Evolutionary conservation across 2,888 invertebrate species (phyloP).

Genomic region (Philereme transversata): DNA sequence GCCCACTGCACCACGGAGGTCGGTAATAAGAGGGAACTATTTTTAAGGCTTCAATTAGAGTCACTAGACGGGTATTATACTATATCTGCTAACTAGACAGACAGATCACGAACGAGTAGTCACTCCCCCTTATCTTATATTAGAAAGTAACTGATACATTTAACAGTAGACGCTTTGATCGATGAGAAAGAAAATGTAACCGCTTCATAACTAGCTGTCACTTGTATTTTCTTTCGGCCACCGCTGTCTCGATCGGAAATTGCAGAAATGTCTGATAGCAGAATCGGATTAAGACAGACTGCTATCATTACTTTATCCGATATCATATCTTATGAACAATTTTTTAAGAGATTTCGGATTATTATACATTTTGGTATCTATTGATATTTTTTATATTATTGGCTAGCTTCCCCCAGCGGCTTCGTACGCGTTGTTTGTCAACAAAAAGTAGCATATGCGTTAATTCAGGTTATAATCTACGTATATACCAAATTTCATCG

Average conservation of each 20-base stretch:
- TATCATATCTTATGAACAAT: no score
- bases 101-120: constrained; percentile 47
- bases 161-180: constrained; percentile 59
- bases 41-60: constrained; percentile 17
- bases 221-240: constrained; percentile 23
- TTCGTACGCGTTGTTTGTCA: no score
- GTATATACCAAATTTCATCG: no score
- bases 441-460: no score
- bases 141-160: constrained; percentile 63
- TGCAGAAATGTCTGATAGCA: constrained; percentile 1
- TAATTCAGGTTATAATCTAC: no score
- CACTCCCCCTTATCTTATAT: constrained; percentile 56
- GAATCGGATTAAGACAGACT: constrained; percentile 1
- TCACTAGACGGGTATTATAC: constrained; percentile 44
- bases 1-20: no score
- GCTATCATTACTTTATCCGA: not conserved
- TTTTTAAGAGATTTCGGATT: no score
- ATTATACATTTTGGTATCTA: no score
- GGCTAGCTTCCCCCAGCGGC: no score
- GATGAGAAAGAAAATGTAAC: constrained; percentile 50
- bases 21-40: no score
- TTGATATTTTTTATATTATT: no score
- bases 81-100: constrained; percentile 51
- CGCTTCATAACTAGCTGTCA: constrained; percentile 38
- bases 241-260: constrained; percentile 1